phyloP scores from a whole-genome alignment of 2,888 invertebrate genomes.

The Sepioteuthis lessoniana region DNA sequence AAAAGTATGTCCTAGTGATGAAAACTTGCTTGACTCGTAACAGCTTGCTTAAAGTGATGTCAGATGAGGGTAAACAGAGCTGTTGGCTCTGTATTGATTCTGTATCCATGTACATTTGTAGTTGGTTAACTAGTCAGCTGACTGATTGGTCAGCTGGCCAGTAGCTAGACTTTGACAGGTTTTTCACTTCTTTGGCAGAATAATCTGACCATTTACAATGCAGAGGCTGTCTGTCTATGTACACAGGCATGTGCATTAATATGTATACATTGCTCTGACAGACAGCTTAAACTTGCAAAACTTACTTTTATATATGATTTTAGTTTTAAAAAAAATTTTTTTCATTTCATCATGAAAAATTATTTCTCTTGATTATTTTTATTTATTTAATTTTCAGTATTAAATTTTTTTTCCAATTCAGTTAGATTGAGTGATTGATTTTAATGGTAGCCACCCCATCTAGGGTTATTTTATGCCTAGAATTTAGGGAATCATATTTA shows the following conservation, averaged over 20 bases:
- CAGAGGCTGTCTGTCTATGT: background rate
- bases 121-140: background rate
- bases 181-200: background rate
- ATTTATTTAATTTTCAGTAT: no score
- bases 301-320: no score
- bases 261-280: background rate
- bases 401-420: no score
- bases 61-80: background rate
- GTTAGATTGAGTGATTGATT: no score
- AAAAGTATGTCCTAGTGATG: conserved; percentile 2
- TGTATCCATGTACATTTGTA: background rate
- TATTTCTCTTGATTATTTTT: no score
- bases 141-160: background rate
- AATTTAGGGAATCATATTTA: no score
- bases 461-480: no score
- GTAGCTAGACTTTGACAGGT: background rate
- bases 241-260: background rate
- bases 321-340: no score
- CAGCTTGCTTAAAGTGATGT: background rate
- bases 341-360: no score
- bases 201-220: background rate
- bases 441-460: no score
- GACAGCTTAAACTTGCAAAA: no score
- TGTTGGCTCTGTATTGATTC: background rate
- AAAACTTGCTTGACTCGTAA: background rate